Percentiles rank a stretch among this genome's conserved stretches.
phyloP scores from a whole-genome alignment of 2,797 vertebrate species.

The Lemur catta region DNA sequence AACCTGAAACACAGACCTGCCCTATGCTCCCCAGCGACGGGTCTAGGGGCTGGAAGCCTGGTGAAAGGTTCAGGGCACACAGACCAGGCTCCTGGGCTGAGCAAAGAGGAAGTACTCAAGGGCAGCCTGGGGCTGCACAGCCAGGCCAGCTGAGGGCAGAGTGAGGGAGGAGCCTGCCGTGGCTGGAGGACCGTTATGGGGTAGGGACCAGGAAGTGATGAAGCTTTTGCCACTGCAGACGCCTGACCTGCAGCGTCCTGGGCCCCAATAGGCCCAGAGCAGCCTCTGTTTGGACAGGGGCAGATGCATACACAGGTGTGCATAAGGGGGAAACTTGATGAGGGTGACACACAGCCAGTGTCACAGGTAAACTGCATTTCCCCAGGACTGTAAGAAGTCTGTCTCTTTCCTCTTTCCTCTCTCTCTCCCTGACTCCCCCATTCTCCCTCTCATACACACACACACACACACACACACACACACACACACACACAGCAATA shows the following conservation, averaged over 20 bases:
- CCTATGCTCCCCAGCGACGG: not conserved
- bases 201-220: not conserved
- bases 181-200: not conserved
- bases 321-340: not conserved
- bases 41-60: not conserved
- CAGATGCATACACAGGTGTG: not conserved
- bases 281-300: not conserved
- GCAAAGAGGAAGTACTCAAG: conserved; percentile 50
- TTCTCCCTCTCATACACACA: not conserved
- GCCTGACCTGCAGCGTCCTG: not conserved
- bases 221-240: not conserved
- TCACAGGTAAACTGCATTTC: not conserved
- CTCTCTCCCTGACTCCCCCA: not conserved
- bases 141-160: not conserved
- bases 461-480: not conserved
- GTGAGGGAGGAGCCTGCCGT: not conserved
- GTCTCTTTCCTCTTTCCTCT: not conserved
- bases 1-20: not conserved
- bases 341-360: not conserved
- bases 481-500: not conserved
- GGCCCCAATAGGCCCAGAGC: not conserved
- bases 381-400: not conserved
- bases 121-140: not conserved
- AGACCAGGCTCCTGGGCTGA: not conserved
- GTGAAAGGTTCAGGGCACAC: not conserved